These are phyloP conservation scores for Urocynchramus pylzowi DNA, from an alignment of 2,113 vertebrate species.

Conservation along the genomic window DNA sequence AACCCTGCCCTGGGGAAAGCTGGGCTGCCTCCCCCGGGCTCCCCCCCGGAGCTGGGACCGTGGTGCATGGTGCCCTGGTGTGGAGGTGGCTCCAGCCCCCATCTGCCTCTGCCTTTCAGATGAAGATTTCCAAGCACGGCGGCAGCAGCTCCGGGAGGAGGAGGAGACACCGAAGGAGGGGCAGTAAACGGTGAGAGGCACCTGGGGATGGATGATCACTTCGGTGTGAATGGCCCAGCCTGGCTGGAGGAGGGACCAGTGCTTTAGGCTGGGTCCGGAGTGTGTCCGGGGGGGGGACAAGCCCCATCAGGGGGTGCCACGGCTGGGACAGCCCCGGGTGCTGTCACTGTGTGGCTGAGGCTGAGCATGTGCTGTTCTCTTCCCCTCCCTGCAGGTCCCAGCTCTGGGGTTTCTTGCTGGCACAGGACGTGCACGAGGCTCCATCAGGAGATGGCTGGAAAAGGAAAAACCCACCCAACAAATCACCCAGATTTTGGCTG, in stretches of 20 bases:
- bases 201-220: not conserved
- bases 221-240: rapidly evolving
- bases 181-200: conserved; percentile 79
- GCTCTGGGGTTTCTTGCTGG: conserved; percentile 28
- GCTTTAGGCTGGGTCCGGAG: not conserved
- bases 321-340: rapidly evolving
- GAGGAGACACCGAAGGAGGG: conserved; percentile 77
- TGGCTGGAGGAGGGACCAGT: not conserved
- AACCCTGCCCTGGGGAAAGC: not conserved
- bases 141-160: conserved; percentile 73
- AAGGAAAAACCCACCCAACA: not conserved
- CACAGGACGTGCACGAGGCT: not conserved
- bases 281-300: rapidly evolving
- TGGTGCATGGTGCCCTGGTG: rapidly evolving
- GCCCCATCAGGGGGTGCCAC: not conserved
- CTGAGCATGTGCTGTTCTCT: not conserved
- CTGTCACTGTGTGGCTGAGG: not conserved
- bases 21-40: not conserved
- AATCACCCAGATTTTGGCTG: conserved; percentile 21
- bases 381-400: conserved; percentile 33
- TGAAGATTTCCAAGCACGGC: conserved; percentile 75
- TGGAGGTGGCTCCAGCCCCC: not conserved
- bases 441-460: conserved; percentile 15
- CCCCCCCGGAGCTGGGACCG: rapidly evolving
- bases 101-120: conserved; percentile 73